phyloP scores from a whole-genome alignment of 2,113 vertebrate genomes.

The Oxyura jamaicensis region DNA sequence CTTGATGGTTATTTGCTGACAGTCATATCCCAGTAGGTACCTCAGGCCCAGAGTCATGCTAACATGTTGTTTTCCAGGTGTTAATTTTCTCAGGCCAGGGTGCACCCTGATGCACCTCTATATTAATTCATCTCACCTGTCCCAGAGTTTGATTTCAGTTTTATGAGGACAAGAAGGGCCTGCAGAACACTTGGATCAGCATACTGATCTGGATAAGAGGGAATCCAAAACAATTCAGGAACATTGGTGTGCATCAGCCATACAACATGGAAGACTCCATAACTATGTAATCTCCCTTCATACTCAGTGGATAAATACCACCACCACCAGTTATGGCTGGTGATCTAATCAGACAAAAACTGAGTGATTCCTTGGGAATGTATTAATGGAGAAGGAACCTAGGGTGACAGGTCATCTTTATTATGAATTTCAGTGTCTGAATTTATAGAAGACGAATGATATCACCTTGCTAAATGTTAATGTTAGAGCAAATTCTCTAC shows the following conservation, averaged over 20 bases:
- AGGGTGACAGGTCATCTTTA: not conserved
- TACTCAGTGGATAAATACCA: not conserved
- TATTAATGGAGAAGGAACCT: not conserved
- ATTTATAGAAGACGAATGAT: not conserved
- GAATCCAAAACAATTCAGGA: not conserved
- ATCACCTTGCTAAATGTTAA: not conserved
- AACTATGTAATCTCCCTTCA: not conserved
- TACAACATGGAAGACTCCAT: not conserved
- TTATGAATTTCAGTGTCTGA: not conserved
- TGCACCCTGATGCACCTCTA: not conserved
- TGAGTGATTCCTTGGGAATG: not conserved
- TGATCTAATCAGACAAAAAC: not conserved
- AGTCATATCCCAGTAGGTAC: not conserved
- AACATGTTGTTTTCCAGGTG: not conserved
- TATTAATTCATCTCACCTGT: not conserved
- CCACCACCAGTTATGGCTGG: not conserved
- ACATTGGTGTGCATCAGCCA: not conserved
- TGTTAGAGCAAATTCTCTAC: not conserved
- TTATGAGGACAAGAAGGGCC: not conserved
- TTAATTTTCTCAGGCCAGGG: not conserved
- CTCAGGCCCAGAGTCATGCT: not conserved
- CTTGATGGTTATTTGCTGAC: not conserved
- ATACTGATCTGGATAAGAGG: not conserved
- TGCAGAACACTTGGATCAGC: not conserved
- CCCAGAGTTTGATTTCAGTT: not conserved